phyloP scores from a whole-genome alignment of 1,140 invertebrate species.

The Calosoma granatense region DNA sequence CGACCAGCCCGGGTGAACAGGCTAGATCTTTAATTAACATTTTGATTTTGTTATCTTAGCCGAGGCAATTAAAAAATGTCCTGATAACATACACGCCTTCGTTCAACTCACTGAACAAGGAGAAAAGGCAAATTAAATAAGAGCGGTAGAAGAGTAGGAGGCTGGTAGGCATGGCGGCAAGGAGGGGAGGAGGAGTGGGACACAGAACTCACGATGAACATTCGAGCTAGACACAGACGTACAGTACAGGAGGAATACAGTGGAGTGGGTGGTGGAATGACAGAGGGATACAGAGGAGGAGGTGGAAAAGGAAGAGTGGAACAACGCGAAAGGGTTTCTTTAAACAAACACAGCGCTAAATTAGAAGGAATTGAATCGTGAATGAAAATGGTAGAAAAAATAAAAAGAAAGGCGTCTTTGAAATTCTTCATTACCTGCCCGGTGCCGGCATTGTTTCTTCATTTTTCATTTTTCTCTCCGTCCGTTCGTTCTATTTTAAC shows the following conservation, averaged over 20 bases:
- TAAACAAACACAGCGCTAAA: constrained; percentile 1
- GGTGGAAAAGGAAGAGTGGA: neutral
- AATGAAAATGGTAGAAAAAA: constrained; percentile 3
- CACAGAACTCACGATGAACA: too few species aligned
- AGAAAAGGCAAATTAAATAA: constrained; percentile 8
- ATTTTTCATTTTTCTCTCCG: neutral
- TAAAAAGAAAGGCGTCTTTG: constrained; percentile 1
- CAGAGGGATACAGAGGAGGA: neutral
- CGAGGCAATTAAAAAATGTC: constrained; percentile 9
- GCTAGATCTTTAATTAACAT: constrained; percentile 1
- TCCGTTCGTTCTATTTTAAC: neutral
- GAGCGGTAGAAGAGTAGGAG: neutral
- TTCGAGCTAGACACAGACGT: too few species aligned
- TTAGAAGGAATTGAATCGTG: constrained; percentile 6
- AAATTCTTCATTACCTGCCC: constrained; percentile 2
- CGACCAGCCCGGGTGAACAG: neutral
- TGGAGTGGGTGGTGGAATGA: neutral
- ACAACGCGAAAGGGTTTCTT: constrained; percentile 4
- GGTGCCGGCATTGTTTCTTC: neutral
- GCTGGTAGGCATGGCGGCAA: neutral
- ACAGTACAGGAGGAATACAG: too few species aligned
- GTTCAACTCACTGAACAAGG: neutral
- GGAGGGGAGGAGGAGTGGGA: neutral
- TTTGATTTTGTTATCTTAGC: constrained; percentile 9
- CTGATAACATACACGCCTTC: neutral